Percentiles rank a stretch among this genome's conserved stretches.
phyloP scores from a whole-genome alignment of 2,797 vertebrate species.

The Pangasius macronema region DNA sequence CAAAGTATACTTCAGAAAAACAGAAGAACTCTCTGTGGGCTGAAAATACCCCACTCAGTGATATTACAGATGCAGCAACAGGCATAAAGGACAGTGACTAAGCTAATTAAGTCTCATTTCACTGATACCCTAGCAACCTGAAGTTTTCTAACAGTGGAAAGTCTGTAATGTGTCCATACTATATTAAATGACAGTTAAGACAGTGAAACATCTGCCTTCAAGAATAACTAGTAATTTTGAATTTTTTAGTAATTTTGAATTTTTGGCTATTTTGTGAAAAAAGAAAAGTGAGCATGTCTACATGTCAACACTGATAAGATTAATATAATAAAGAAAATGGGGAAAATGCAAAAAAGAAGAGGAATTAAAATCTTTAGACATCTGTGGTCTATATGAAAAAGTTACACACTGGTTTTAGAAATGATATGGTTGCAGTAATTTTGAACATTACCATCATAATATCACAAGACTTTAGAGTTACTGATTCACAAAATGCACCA shows the following conservation, averaged over 20 bases:
- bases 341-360: background rate
- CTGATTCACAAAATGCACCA: background rate
- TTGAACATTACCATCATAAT: background rate
- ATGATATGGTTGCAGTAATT: background rate
- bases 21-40: conserved; percentile 38
- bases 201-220: background rate
- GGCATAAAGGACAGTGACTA: background rate
- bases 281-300: background rate
- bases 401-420: background rate
- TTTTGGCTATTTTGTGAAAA: background rate
- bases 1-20: conserved; percentile 25
- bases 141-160: background rate
- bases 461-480: background rate
- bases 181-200: background rate
- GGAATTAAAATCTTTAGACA: background rate
- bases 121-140: background rate
- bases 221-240: background rate
- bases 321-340: background rate
- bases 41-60: conserved; percentile 39
- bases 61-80: background rate
- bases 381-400: background rate
- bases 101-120: background rate
- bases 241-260: no score
- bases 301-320: background rate
- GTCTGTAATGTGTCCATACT: background rate